Percentiles rank a stretch among this genome's conserved stretches.
These are phyloP conservation scores for Arctia plantaginis DNA, from an alignment of 2,888 invertebrate genomes.

Conservation along the genomic window DNA sequence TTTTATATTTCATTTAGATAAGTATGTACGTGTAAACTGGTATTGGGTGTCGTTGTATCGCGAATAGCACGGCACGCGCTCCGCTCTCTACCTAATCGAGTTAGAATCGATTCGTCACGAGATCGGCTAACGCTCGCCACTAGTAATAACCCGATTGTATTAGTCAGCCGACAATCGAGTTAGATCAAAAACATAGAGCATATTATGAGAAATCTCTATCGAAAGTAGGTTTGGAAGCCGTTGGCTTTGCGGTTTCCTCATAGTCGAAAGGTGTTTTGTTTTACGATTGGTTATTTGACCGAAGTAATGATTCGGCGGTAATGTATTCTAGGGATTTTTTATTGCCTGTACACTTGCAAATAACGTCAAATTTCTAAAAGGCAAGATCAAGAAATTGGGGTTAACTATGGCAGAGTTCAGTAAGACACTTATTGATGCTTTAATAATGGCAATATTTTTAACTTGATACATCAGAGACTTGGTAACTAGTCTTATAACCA, in stretches of 20 bases:
- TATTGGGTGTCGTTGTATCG: constrained; percentile 36
- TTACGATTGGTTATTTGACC: neutral
- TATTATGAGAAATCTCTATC: constrained; percentile 24
- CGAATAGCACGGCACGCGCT: constrained; percentile 36
- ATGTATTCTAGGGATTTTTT: neutral
- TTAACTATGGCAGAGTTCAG: neutral
- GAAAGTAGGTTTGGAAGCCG: constrained; percentile 17
- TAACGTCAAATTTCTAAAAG: neutral
- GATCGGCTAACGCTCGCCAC: constrained; percentile 41
- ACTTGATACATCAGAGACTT: neutral
- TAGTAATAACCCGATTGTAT: constrained; percentile 30
- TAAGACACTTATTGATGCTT: neutral
- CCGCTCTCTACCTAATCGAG: constrained; percentile 62
- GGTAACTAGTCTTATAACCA: too few species aligned
- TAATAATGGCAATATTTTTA: neutral
- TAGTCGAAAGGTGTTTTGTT: constrained; percentile 5
- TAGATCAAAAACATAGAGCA: constrained; percentile 15
- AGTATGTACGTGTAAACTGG: neutral
- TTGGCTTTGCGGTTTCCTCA: constrained; percentile 20
- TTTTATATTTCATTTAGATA: neutral
- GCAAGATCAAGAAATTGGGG: neutral
- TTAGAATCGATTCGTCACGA: constrained; percentile 73
- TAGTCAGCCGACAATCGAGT: constrained; percentile 23
- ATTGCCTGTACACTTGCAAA: neutral
- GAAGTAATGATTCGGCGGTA: neutral